Conservation (phyloP, 1,140 invertebrate genomes). For the Oscheius sp. region DNA sequence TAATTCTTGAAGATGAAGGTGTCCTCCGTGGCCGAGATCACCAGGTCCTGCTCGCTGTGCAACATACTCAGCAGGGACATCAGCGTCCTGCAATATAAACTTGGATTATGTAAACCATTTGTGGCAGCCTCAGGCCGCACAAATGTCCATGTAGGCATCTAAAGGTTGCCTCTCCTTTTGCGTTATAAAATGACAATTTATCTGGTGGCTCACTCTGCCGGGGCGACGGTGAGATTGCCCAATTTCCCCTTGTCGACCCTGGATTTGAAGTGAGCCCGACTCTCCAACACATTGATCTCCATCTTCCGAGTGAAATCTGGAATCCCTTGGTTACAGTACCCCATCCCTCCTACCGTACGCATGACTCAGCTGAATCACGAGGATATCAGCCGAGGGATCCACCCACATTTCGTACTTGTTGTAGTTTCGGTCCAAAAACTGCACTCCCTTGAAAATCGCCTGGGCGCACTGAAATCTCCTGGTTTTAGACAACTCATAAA, state of each 20-base stretch:
- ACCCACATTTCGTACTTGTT: not conserved
- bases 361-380: not conserved
- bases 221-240: not conserved
- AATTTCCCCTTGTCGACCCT: not conserved
- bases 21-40: not conserved
- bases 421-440: not conserved
- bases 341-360: not conserved
- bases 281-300: not conserved
- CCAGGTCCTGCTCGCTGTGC: not conserved
- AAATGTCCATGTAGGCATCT: too few species aligned
- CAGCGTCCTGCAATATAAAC: not conserved
- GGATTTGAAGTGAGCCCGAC: not conserved
- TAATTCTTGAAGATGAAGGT: not conserved
- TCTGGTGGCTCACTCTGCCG: not conserved
- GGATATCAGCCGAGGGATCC: not conserved
- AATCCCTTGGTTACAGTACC: not conserved
- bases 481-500: too few species aligned
- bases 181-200: too few species aligned
- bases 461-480: constrained; percentile 1
- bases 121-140: too few species aligned
- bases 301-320: not conserved
- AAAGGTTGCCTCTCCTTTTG: too few species aligned
- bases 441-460: not conserved
- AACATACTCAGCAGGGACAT: not conserved
- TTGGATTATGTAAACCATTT: too few species aligned